phyloP scores from a whole-genome alignment of 1,140 invertebrate genomes.

The Lordiphosa mommai region DNA sequence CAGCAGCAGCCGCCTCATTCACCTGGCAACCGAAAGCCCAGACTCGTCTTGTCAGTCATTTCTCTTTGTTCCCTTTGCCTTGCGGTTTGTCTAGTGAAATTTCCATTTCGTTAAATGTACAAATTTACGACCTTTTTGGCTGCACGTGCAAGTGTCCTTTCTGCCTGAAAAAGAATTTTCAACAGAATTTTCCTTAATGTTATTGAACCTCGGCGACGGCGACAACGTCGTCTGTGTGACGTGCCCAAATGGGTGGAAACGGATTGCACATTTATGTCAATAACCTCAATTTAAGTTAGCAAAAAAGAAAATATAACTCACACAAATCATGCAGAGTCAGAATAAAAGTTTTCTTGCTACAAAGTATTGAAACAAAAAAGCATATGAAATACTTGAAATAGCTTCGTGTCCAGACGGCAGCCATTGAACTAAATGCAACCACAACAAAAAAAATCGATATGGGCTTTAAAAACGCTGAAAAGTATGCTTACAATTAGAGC shows the following conservation, averaged over 20 bases:
- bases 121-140: conserved; percentile 58
- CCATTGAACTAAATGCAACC: conserved; percentile 18
- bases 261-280: conserved; percentile 40
- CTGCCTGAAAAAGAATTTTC: conserved; percentile 14
- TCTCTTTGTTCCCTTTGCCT: conserved; percentile 13
- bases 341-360: conserved; percentile 41
- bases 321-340: conserved; percentile 48
- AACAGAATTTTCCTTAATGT: conserved; percentile 40
- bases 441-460: conserved; percentile 36
- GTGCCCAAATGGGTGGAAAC: conserved; percentile 42
- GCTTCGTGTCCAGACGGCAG: conserved; percentile 26
- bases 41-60: conserved; percentile 29
- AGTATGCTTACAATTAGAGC: conserved; percentile 14
- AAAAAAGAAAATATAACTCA: conserved; percentile 19
- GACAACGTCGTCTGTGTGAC: conserved; percentile 44
- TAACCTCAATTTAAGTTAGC: conserved; percentile 38
- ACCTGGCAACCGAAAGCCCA: conserved; percentile 30
- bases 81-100: conserved; percentile 44
- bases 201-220: conserved; percentile 52
- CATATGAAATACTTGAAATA: conserved; percentile 38
- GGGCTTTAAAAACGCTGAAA: conserved; percentile 30
- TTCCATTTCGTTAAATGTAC: conserved; percentile 66
- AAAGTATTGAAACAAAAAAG: conserved; percentile 24
- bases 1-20: not conserved
- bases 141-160: conserved; percentile 66